Evolutionary conservation across 1,140 invertebrate species (phyloP).

Genomic region (Orius laevigatus): DNA sequence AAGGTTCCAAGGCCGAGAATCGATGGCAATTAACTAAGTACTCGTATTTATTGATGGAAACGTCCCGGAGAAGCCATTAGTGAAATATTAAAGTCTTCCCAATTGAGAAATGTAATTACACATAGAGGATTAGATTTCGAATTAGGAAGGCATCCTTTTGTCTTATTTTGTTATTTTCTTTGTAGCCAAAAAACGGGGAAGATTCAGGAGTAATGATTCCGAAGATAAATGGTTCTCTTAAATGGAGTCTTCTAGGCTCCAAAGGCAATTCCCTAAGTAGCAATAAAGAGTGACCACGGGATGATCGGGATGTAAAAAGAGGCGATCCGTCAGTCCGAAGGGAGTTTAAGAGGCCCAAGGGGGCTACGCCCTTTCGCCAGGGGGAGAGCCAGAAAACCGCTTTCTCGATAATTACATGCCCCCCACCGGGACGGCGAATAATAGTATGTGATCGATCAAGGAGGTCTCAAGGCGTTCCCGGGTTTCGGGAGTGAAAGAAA

Average conservation of each 20-base stretch:
- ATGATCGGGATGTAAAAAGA: conserved; percentile 11
- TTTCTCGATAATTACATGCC: conserved; percentile 10
- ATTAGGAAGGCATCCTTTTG: too few species aligned
- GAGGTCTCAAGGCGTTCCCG: background rate
- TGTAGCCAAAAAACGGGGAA: too few species aligned
- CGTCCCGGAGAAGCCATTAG: too few species aligned
- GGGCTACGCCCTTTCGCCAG: background rate
- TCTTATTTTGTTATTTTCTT: too few species aligned
- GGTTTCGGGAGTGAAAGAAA: background rate
- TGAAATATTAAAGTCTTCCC: too few species aligned
- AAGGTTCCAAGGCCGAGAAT: too few species aligned
- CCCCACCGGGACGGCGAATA: background rate
- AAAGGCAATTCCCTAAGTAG: conserved; percentile 12
- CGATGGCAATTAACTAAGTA: too few species aligned
- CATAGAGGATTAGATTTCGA: too few species aligned
- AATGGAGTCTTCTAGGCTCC: conserved; percentile 8
- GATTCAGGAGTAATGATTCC: conserved; percentile 5
- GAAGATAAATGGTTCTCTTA: conserved; percentile 6
- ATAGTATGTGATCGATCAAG: conserved; percentile 2
- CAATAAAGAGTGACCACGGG: conserved; percentile 9
- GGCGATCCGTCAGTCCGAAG: conserved; percentile 8
- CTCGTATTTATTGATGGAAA: too few species aligned
- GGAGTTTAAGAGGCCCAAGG: conserved; percentile 8
- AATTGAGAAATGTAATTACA: too few species aligned
- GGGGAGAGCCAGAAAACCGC: background rate